A percentile compares a stretch with the other conserved stretches of the same genome.
These are phyloP conservation scores for Passer domesticus DNA, from an alignment of 2,113 vertebrate species.

Conservation along the genomic window DNA sequence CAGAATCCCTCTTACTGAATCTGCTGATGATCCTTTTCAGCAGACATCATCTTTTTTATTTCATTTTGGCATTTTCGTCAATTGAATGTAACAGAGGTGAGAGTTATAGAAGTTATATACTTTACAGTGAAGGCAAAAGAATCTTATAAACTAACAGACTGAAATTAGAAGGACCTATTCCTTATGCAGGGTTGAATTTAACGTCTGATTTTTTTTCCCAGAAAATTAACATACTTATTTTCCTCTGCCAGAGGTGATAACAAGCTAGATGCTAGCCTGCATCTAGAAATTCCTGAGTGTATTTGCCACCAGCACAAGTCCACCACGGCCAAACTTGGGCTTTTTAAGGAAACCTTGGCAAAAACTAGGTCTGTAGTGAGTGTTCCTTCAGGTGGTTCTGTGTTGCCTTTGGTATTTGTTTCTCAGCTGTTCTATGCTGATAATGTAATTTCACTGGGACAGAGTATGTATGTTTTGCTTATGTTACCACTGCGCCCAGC, in stretches of 20 bases:
- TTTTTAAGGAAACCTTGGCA: neutral
- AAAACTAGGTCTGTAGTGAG: neutral
- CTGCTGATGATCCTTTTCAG: neutral
- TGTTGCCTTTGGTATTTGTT: neutral
- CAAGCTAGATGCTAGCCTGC: neutral
- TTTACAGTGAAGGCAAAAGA: neutral
- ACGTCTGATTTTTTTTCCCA: neutral
- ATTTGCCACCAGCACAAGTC: neutral
- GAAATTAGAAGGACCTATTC: neutral
- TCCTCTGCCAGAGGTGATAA: neutral
- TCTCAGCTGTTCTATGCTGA: neutral
- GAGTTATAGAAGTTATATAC: neutral
- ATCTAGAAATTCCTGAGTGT: neutral
- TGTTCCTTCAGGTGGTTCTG: neutral
- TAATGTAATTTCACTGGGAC: neutral
- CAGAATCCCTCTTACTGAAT: neutral
- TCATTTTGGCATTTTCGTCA: neutral
- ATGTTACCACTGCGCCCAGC: rapidly evolving
- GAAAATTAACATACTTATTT: neutral
- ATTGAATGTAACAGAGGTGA: neutral
- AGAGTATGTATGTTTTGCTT: neutral
- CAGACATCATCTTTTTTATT: neutral
- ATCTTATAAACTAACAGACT: neutral
- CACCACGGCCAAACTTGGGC: neutral
- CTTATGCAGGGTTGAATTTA: neutral